Percentiles rank a stretch among this genome's conserved stretches.
These are phyloP conservation scores for Nansenia antarctica DNA, from an alignment of 2,113 vertebrate species.

Conservation along the genomic window DNA sequence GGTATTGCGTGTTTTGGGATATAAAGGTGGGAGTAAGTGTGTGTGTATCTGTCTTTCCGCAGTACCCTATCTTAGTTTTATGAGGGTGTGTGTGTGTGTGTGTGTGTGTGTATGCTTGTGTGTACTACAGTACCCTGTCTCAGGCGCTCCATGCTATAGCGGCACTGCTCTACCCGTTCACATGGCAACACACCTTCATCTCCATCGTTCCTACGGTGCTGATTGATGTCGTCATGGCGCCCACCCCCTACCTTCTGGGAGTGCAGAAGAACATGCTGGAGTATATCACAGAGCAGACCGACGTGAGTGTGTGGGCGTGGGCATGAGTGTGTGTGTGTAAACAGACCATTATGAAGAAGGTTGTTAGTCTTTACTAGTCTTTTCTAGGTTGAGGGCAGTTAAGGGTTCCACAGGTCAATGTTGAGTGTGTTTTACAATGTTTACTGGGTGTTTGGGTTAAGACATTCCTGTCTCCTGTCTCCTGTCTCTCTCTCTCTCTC, in stretches of 20 bases:
- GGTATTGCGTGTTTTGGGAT: no score
- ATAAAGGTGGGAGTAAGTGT: neutral
- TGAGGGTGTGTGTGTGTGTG: no score
- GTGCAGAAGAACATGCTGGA: conserved; percentile 76
- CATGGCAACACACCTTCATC: conserved; percentile 88
- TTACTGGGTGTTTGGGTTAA: conserved; percentile 1
- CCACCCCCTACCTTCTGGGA: conserved; percentile 86
- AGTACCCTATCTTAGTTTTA: no score
- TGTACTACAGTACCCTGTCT: conserved; percentile 75
- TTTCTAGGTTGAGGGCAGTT: neutral
- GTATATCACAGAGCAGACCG: conserved; percentile 70
- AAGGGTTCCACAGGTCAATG: no score
- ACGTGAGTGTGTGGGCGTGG: conserved; percentile 34
- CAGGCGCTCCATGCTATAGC: conserved; percentile 83
- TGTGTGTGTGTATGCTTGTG: neutral
- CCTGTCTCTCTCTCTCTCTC: no score
- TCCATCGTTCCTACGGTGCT: conserved; percentile 82
- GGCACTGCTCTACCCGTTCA: conserved; percentile 85
- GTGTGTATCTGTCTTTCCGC: neutral
- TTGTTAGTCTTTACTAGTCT: neutral
- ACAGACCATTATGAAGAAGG: neutral
- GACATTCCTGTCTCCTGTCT: neutral
- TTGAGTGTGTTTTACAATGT: neutral
- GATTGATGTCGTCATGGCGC: conserved; percentile 81
- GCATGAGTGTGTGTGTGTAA: neutral